phyloP scores from a whole-genome alignment of 1,140 invertebrate genomes.

The Drosophila bipectinata region DNA sequence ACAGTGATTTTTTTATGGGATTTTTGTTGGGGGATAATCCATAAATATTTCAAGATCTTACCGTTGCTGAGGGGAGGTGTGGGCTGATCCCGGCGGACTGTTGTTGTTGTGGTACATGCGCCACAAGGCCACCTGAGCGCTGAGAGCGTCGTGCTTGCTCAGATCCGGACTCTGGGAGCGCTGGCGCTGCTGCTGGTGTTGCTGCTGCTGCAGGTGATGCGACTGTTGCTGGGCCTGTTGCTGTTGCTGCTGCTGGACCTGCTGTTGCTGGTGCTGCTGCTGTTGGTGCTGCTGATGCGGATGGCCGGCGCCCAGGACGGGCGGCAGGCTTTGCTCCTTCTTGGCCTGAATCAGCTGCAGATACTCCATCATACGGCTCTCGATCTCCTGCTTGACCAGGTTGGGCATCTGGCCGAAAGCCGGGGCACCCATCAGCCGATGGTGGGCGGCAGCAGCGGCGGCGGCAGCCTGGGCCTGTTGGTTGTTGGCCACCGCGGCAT shows the following conservation, averaged over 20 bases:
- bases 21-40: neutral
- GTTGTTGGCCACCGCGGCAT: slow-evolving; percentile 80
- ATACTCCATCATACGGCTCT: slow-evolving; percentile 91
- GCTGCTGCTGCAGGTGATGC: slow-evolving; percentile 82
- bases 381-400: slow-evolving; percentile 88
- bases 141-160: slow-evolving; percentile 86
- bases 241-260: slow-evolving; percentile 83
- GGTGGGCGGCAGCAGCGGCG: slow-evolving; percentile 76
- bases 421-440: slow-evolving; percentile 79
- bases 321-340: slow-evolving; percentile 76
- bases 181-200: slow-evolving; percentile 83
- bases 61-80: slow-evolving; percentile 77
- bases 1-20: neutral
- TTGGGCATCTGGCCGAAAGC: slow-evolving; percentile 84
- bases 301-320: slow-evolving; percentile 62
- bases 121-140: slow-evolving; percentile 90
- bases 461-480: slow-evolving; percentile 82
- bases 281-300: slow-evolving; percentile 85
- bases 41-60: slow-evolving; percentile 28
- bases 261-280: slow-evolving; percentile 84
- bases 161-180: slow-evolving; percentile 86
- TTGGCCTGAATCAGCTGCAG: slow-evolving; percentile 88
- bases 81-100: slow-evolving; percentile 78
- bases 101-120: slow-evolving; percentile 90
- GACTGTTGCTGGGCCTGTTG: slow-evolving; percentile 84